Percentiles rank a stretch among this genome's conserved stretches.
These are phyloP conservation scores for Mormoops blainvillei DNA, from an alignment of 2,113 vertebrate species.

Conservation along the genomic window DNA sequence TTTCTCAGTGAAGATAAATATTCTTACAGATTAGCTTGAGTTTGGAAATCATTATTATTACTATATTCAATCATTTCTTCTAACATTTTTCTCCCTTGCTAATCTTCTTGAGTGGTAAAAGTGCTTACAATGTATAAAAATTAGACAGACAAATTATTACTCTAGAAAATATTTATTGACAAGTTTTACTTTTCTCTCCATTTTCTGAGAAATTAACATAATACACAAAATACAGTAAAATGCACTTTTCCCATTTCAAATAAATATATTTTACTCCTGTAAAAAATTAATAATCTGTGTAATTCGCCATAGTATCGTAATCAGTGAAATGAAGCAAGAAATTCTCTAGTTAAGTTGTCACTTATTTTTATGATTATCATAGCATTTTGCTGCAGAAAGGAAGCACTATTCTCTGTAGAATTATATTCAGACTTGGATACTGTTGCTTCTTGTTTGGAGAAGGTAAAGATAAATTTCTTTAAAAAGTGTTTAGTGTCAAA, in stretches of 20 bases:
- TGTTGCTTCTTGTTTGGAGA: neutral
- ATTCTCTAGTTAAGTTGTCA: conserved; percentile 54
- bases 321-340: conserved; percentile 61
- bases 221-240: conserved; percentile 86
- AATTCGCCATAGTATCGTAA: conserved; percentile 63
- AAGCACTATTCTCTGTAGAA: conserved; percentile 19
- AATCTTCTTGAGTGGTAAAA: neutral
- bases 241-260: conserved; percentile 83
- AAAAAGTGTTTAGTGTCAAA: conserved; percentile 63
- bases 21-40: neutral
- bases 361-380: conserved; percentile 66
- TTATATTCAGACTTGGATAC: neutral
- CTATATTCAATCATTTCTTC: neutral
- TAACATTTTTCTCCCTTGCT: neutral
- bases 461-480: conserved; percentile 10
- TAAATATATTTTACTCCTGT: conserved; percentile 81
- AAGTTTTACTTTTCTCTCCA: conserved; percentile 58
- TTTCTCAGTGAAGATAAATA: neutral
- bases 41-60: neutral
- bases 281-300: conserved; percentile 74
- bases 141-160: neutral
- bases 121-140: neutral
- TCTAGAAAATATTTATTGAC: conserved; percentile 72
- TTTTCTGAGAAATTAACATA: conserved; percentile 75
- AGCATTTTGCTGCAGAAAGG: conserved; percentile 27